Evolutionary conservation across 2,888 invertebrate genomes (phyloP).

Genomic region (Drosophila rubida): DNA sequence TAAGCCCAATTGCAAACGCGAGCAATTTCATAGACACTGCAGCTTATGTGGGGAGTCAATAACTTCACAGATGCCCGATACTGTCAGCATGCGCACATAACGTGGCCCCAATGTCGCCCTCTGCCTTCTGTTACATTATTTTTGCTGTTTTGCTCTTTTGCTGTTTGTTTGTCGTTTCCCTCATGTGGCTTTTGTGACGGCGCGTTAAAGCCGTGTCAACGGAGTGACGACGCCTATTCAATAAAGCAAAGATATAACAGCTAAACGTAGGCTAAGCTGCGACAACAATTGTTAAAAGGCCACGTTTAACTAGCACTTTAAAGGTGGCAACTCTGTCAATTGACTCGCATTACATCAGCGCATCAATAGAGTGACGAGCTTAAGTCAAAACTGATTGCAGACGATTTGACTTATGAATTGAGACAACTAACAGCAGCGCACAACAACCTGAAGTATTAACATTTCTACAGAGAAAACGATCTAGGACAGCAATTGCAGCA

Average conservation of each 20-base stretch:
- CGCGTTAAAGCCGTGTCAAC: constrained; percentile 9
- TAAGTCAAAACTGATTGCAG: not conserved
- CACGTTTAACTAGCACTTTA: not conserved
- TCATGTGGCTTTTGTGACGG: constrained; percentile 3
- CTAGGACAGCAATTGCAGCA: too few species aligned
- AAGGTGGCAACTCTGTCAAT: not conserved
- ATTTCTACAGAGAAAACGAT: too few species aligned
- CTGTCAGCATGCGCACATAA: constrained; percentile 14
- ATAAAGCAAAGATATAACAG: not conserved
- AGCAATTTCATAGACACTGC: constrained; percentile 38
- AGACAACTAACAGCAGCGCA: too few species aligned
- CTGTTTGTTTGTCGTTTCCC: not conserved
- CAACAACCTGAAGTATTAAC: too few species aligned
- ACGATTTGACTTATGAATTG: too few species aligned
- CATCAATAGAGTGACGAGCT: not conserved
- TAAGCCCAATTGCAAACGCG: constrained; percentile 48
- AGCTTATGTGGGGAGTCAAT: constrained; percentile 18
- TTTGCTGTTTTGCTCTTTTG: too few species aligned
- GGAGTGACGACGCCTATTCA: not conserved
- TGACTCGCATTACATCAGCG: not conserved
- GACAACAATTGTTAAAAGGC: not conserved
- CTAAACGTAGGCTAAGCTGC: not conserved
- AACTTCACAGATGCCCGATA: constrained; percentile 18
- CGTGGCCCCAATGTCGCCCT: constrained; percentile 15
- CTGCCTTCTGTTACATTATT: not conserved